Conservation (phyloP, 2,888 invertebrate genomes). For the Automeris io region DNA sequence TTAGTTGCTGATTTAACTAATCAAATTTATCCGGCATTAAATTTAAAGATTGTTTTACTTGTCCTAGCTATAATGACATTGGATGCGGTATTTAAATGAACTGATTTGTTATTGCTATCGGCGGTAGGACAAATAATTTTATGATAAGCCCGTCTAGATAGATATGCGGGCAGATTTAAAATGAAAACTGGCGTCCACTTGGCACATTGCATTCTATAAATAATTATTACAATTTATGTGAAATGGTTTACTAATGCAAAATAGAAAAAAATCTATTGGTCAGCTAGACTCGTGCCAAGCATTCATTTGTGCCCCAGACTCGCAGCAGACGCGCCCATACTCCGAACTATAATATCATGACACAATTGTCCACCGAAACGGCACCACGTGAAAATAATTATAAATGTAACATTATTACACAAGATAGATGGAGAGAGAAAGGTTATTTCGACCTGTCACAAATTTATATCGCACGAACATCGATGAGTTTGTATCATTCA, state of each 20-base stretch:
- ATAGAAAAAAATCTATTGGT: constrained; percentile 20
- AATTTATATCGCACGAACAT: too few species aligned
- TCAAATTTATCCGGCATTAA: too few species aligned
- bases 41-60: too few species aligned
- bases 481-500: too few species aligned
- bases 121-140: constrained; percentile 15
- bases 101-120: constrained; percentile 22
- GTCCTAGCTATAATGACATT: too few species aligned
- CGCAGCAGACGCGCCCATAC: constrained; percentile 32
- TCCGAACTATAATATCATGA: constrained; percentile 22
- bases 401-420: constrained; percentile 31
- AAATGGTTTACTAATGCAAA: background rate
- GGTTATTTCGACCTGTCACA: too few species aligned
- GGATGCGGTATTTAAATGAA: too few species aligned
- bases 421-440: too few species aligned
- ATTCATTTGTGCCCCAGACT: constrained; percentile 28
- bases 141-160: background rate
- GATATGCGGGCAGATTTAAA: background rate
- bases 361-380: constrained; percentile 16
- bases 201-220: background rate
- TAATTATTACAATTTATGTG: background rate
- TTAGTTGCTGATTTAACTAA: too few species aligned
- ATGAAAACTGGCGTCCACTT: background rate
- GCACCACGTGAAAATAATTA: constrained; percentile 28
- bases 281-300: constrained; percentile 30